phyloP scores from a whole-genome alignment of 2,797 vertebrate genomes.

The Podarcis lilfordi region DNA sequence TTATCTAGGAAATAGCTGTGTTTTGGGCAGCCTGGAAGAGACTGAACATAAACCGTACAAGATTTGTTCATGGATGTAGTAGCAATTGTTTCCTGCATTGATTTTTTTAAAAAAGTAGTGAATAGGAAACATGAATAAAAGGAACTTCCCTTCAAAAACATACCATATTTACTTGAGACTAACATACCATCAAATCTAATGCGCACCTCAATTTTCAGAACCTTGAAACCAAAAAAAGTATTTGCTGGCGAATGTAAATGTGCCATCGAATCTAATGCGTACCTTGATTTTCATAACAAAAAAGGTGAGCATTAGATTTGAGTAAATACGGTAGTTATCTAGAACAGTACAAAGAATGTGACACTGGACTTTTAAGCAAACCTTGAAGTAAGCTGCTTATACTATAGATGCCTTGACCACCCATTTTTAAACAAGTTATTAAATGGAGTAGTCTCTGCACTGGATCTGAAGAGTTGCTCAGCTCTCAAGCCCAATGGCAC shows the following conservation, averaged over 20 bases:
- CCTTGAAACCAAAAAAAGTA: no score
- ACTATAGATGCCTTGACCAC: background rate
- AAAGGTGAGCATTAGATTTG: no score
- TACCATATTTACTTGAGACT: no score
- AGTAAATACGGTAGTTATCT: background rate
- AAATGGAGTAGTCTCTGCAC: no score
- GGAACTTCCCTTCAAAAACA: background rate
- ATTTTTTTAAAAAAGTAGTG: background rate
- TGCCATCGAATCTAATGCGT: no score
- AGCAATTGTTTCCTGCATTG: background rate
- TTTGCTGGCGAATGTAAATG: no score
- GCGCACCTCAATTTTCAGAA: no score
- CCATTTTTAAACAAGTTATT: background rate
- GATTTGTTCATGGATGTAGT: background rate
- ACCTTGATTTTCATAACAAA: no score
- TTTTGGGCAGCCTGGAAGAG: constrained; percentile 75
- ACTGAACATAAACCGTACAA: constrained; percentile 64
- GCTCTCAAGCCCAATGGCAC: background rate
- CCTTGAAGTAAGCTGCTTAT: background rate
- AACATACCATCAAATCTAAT: no score
- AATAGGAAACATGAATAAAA: background rate
- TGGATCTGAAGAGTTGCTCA: background rate
- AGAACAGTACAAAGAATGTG: background rate
- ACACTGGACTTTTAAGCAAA: background rate
- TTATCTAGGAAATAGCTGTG: constrained; percentile 80